Conservation (phyloP, 2,113 vertebrate species). For the Motacilla alba region DNA sequence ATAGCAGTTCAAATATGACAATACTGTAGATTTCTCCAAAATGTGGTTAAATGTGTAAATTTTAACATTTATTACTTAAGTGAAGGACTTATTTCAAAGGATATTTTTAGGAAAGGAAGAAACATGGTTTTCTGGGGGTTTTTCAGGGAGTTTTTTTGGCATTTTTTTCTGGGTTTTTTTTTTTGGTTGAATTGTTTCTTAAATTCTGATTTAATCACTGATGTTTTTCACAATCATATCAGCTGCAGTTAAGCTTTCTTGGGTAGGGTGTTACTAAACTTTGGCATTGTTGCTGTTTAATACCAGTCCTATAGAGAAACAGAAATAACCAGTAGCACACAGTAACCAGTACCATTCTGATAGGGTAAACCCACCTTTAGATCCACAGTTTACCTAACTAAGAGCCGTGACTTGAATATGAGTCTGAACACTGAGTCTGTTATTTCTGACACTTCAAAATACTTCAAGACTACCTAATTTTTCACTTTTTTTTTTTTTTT, state of each 20-base stretch:
- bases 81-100: background rate
- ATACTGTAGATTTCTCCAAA: background rate
- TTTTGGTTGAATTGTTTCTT: background rate
- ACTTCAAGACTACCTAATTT: too few species aligned
- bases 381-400: background rate
- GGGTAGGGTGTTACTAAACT: background rate
- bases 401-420: background rate
- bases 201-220: background rate
- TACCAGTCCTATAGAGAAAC: background rate
- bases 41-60: background rate
- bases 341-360: background rate
- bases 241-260: background rate
- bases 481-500: background rate
- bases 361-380: background rate
- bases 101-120: background rate
- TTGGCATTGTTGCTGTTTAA: background rate
- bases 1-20: background rate
- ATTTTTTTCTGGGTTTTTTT: background rate
- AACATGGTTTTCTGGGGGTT: fast-evolving
- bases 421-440: fast-evolving
- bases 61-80: background rate
- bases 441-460: background rate
- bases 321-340: background rate
- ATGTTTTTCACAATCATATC: background rate
- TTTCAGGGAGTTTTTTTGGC: too few species aligned